Evolutionary conservation across 1,140 invertebrate genomes (phyloP), one percentile per base, ranked within the genome.

Genomic region (Trichoplusia ni): DNA sequence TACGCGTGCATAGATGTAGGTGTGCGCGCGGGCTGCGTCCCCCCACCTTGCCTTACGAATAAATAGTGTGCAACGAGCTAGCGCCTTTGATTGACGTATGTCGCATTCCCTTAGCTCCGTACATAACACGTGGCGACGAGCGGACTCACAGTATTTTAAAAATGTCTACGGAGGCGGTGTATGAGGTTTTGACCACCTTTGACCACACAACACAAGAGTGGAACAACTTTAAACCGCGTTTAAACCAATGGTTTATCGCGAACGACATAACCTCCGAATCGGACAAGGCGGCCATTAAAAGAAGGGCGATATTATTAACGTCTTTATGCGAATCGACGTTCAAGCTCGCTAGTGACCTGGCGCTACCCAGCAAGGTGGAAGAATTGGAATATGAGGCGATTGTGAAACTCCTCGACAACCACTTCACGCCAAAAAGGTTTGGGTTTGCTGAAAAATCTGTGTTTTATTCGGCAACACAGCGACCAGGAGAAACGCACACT

Each of bases 211-310:
- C 31, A 7, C 56, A 69, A 56, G 54, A 64, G n/a, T 69, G 67
- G 67, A 47, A 37, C 2, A 49, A n/a, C 8, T 69, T 23, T 42
- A 60, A 69, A 29, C 42, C 13, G 11, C 40, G 66, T 40, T 38
- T 67, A 54, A 29, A 61, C 13, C 58, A 67, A 35, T 62, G 65
- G 59, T 67, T 67, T 33, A 62, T 63, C 33, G 65, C 65, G 8
- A 67, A 67, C 29, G 42, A 67, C 18, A 58, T 67, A 35, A 42
- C 14, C 5, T 27, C 29, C 0, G 27, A 33, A 35, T 35, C 47
- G 19, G 49, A 67, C 47, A 53, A 53, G 29, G 16, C 56, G 13
- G 37, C 18, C 8, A 35, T 60, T n/a, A 61, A 61, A 47, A 25
- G 56, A 21, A 33, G 58, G 21, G 64, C 46, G 7, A 40, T 40